Evolutionary conservation across 2,113 vertebrate species (phyloP).

Genomic region (Rhinolophus ferrumequinum): DNA sequence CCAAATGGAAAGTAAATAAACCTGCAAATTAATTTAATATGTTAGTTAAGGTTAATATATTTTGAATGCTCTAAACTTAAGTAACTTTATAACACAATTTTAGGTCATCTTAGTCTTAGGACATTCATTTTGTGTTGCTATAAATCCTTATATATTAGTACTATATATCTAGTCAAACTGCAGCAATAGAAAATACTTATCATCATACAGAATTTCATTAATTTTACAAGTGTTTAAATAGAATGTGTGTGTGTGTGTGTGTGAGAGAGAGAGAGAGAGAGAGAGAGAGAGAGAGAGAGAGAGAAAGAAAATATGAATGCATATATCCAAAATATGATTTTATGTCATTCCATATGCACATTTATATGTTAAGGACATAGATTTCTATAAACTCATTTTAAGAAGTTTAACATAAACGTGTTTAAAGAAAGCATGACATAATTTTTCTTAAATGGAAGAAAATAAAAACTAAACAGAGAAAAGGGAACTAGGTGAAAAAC

Average conservation of each 20-base stretch:
- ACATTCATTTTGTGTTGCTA: background rate
- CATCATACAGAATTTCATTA: background rate
- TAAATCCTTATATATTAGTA: background rate
- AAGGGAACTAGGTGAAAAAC: background rate
- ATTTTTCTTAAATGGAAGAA: background rate
- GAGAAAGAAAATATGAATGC: background rate
- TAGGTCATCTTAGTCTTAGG: background rate
- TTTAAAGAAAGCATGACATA: background rate
- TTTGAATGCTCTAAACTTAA: background rate
- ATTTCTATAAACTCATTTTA: background rate
- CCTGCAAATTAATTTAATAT: background rate
- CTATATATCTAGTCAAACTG: background rate
- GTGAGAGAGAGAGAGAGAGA: no score
- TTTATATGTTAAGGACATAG: background rate
- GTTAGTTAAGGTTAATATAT: background rate
- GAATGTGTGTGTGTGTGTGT: background rate
- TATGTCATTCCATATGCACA: background rate
- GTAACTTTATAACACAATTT: background rate
- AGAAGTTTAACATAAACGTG: background rate
- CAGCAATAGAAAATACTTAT: background rate
- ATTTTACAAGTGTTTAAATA: background rate
- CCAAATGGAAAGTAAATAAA: constrained; percentile 2
- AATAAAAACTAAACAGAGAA: background rate
- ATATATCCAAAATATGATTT: background rate
- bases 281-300: no score